Conservation (phyloP, 2,888 invertebrate species). For the Eristalinus sepulchralis region DNA sequence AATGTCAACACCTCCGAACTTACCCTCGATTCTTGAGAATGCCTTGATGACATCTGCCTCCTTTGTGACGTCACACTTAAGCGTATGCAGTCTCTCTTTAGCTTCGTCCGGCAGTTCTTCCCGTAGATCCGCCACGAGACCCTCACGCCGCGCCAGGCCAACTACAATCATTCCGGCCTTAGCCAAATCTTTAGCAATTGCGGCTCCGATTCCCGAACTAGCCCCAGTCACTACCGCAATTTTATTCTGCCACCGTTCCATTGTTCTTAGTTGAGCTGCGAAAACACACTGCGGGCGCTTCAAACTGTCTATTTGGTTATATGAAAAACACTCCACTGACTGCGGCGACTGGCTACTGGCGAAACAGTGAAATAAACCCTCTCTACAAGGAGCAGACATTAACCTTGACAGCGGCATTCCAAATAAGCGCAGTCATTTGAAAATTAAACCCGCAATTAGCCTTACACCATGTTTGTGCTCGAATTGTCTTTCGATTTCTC, state of each 20-base stretch:
- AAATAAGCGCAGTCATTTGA: neutral
- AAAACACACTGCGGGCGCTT: slow-evolving; percentile 12
- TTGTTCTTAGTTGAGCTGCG: slow-evolving; percentile 55
- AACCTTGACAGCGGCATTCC: slow-evolving; percentile 28
- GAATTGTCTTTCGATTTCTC: neutral
- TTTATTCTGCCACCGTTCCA: slow-evolving; percentile 83
- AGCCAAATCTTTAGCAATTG: slow-evolving; percentile 78
- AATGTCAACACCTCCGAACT: slow-evolving; percentile 82
- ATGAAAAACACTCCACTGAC: neutral
- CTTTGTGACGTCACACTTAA: slow-evolving; percentile 81
- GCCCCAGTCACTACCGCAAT: slow-evolving; percentile 84
- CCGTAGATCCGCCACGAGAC: slow-evolving; percentile 71
- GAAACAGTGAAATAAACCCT: neutral
- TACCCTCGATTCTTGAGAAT: slow-evolving; percentile 81
- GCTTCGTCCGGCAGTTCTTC: slow-evolving; percentile 23
- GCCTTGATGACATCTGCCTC: slow-evolving; percentile 82
- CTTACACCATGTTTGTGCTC: slow-evolving; percentile 1
- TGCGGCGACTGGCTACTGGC: slow-evolving; percentile 10
- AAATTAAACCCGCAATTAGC: slow-evolving; percentile 12
- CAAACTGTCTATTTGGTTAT: slow-evolving; percentile 14
- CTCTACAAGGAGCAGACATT: slow-evolving; percentile 4
- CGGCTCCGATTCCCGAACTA: slow-evolving; percentile 83
- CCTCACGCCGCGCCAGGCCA: slow-evolving; percentile 81
- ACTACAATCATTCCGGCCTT: slow-evolving; percentile 82
- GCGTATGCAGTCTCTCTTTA: slow-evolving; percentile 75